These are phyloP conservation scores for Digitonthophagus gazella DNA, from an alignment of 2,888 invertebrate genomes.

Conservation along the genomic window DNA sequence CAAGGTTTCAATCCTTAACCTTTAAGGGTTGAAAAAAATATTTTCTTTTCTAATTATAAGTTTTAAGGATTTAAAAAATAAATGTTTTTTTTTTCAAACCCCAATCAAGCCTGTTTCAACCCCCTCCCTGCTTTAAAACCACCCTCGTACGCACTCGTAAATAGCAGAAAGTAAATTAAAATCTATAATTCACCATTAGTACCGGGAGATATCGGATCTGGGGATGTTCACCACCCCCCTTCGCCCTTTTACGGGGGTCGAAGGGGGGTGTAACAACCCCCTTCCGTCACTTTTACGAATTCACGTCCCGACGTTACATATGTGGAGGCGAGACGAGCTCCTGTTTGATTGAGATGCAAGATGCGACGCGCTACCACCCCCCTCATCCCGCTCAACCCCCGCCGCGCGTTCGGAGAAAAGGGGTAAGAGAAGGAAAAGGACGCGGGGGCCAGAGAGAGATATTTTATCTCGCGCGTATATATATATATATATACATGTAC, in stretches of 20 bases:
- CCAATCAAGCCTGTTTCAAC: too few relatives aligned
- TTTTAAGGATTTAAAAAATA: too few relatives aligned
- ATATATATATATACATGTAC: slow-evolving; percentile 35
- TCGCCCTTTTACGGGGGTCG: neutral
- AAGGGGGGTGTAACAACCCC: neutral
- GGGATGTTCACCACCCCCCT: neutral
- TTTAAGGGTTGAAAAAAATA: too few relatives aligned
- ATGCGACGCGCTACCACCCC: neutral
- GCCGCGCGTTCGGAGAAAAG: slow-evolving; percentile 7
- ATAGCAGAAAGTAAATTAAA: slow-evolving; percentile 15
- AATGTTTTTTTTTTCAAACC: too few relatives aligned
- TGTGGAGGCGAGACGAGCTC: neutral
- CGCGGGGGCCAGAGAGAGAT: slow-evolving; percentile 31
- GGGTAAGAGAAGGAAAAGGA: slow-evolving; percentile 22
- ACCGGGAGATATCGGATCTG: slow-evolving; percentile 14
- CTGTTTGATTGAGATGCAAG: slow-evolving; percentile 14
- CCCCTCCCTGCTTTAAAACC: too few relatives aligned
- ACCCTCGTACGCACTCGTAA: neutral
- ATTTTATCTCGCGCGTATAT: slow-evolving; percentile 31
- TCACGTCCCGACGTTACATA: neutral
- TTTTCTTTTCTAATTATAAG: too few relatives aligned
- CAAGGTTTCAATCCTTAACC: too few relatives aligned
- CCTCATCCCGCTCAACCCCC: too few relatives aligned
- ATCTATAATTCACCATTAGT: slow-evolving; percentile 16
- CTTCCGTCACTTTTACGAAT: slow-evolving; percentile 8